Conservation (phyloP, 2,113 vertebrate species). For the Gopherus evgoodei region DNA sequence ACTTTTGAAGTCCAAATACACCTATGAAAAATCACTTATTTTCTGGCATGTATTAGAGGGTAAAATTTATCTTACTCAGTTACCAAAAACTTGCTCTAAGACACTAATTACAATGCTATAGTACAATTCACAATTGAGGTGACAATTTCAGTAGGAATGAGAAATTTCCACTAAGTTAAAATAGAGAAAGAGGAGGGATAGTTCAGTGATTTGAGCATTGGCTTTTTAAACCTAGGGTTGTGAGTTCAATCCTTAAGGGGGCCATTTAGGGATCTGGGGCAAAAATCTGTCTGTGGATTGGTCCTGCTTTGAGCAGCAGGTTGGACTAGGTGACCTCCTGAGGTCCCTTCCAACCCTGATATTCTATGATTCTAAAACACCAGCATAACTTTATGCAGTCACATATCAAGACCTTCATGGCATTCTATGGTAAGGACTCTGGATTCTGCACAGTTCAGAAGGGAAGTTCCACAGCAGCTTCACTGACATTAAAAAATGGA, state of each 20-base stretch:
- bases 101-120: neutral
- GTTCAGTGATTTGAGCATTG: no score
- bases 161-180: neutral
- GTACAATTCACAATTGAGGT: neutral
- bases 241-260: no score
- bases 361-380: neutral
- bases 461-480: neutral
- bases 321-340: no score
- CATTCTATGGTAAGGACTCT: neutral
- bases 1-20: neutral
- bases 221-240: no score
- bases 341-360: no score
- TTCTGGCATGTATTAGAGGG: neutral
- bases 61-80: no score
- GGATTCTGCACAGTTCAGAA: neutral
- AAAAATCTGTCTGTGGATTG: no score
- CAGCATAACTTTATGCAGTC: neutral
- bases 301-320: no score
- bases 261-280: no score
- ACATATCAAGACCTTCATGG: neutral
- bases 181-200: neutral
- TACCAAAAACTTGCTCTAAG: neutral
- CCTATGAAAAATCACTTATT: neutral
- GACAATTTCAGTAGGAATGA: neutral
- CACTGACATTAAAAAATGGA: neutral